Evolutionary conservation across 2,797 vertebrate species (phyloP).

Genomic region (Cercopithecus petaurista): DNA sequence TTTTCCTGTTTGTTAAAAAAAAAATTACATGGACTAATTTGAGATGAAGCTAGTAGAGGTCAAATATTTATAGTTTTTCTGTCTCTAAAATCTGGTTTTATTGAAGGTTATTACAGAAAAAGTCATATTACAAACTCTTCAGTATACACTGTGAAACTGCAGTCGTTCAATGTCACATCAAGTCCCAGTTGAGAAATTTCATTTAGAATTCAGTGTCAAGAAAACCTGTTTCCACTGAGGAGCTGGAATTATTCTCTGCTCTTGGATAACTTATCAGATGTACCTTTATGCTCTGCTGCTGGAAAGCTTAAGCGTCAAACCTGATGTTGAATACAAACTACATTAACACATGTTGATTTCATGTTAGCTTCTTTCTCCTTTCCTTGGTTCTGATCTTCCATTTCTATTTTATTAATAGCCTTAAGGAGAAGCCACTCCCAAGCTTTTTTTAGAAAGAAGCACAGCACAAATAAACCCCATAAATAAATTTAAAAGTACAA

Average conservation of each 20-base stretch:
- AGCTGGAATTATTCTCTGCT: not conserved
- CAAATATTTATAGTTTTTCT: not conserved
- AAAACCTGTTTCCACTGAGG: not conserved
- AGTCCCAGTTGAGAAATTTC: not conserved
- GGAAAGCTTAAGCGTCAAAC: not conserved
- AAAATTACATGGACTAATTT: not conserved
- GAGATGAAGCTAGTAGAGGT: conserved; percentile 7
- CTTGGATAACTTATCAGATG: not conserved
- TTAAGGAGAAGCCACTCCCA: not conserved
- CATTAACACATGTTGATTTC: not conserved
- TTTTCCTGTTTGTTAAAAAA: not conserved
- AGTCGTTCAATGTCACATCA: not conserved
- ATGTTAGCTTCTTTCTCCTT: not conserved
- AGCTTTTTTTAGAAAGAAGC: not conserved
- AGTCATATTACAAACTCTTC: not conserved
- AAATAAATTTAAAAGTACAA: not conserved
- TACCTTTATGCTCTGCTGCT: not conserved
- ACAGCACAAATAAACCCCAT: not conserved
- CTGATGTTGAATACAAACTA: not conserved
- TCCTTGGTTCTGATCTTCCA: not conserved
- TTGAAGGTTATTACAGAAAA: not conserved
- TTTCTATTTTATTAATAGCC: not conserved
- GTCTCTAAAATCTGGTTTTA: not conserved
- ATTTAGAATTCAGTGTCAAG: not conserved
- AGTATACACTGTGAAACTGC: not conserved